Evolutionary conservation across 2,888 invertebrate species (phyloP), one percentile per base, ranked within the genome.

Genomic region (Odontothrips loti): DNA sequence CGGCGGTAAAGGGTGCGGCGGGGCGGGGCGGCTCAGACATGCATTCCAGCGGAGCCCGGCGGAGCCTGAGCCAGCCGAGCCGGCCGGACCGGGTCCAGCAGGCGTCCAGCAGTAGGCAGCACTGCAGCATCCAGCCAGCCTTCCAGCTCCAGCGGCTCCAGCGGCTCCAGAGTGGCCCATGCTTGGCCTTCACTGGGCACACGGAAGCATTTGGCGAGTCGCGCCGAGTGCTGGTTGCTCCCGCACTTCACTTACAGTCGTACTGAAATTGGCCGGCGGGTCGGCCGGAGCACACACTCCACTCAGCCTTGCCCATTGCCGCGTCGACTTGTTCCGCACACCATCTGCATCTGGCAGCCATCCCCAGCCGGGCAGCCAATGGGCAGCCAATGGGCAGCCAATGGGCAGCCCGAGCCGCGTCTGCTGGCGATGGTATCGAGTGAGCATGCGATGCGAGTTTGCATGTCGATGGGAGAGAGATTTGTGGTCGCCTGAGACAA

Each of bases 381-480:
- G n/a, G n/a, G n/a, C n/a, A n/a, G n/a, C n/a, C n/a, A n/a, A n/a
- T n/a, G n/a, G n/a, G n/a, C n/a, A n/a, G n/a, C n/a, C n/a, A n/a
- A n/a, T n/a, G n/a, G n/a, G n/a, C n/a, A n/a, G n/a, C n/a, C n/a
- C n/a, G n/a, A n/a, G n/a, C n/a, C n/a, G n/a, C n/a, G n/a, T n/a
- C n/a, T n/a, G n/a, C n/a, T n/a, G n/a, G n/a, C n/a, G 68, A 75
- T 75, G 68, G 23, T 75, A 75, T 75, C 68, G 23, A 12, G 68
- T 11, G 27, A n/a, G 23, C 27, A 27, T 68, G 68, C 68, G 23
- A 75, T 75, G 68, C 68, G 68, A 75, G 68, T 75, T 75, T 75
- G 68, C 68, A 75, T 75, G 68, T 75, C 68, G 68, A 75, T 75
- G n/a, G 68, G n/a, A 75, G 23, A 75, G 68, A 75, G 68, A 75